Base-by-base conservation (phyloP, 2,797 vertebrate species). In the Ispidina picta region DNA sequence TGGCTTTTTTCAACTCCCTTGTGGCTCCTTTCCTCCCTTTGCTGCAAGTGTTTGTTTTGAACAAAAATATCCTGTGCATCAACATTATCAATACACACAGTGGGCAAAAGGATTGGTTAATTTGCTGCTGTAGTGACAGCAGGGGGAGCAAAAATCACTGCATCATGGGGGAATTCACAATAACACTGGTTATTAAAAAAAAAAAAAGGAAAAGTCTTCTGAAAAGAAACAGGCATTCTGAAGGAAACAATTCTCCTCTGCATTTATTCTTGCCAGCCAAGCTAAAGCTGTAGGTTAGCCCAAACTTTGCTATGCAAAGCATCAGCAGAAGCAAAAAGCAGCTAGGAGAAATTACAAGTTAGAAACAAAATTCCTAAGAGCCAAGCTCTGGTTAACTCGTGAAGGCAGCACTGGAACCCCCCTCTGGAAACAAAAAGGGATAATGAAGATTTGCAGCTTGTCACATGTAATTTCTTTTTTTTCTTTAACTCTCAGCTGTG, bases 141-240 rank as follows among this genome's bases (percentile, higher is more conserved):
- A 96, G 94, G 95, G 95, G 95, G 92, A 96, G 95, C 89, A 96
- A 96, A 95, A 94, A 93, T 94, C 92, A 83, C 86, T 93, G 74
- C 43, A 31, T 84, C 78, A 39, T 46, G 78, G 95, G 89, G 91
- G 81, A 91, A 82, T 62, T 74, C 94, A 80, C 58, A 82, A 3
- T 6, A 49, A 74, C 22, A 54, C 74, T 12, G 62, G 43, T 65
- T 79, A 12, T 55, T 62, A 64, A 65, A 79, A 88, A 74, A 39
- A 58, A 72, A 89, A 74, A 39, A 13, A 37, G 35, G 11, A 39
- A 49, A 25, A 26, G 48, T 49, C 63, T 89, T 72, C 79, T 83
- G 71, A 64, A 54, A 76, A 81, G 49, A 64, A 86, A 56, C 11
- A 75, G 78, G 9, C 43, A 8, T 65, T 39, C 71, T 44, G 41